Percentiles rank a stretch among this genome's conserved stretches.
Evolutionary conservation across 2,113 vertebrate genomes (phyloP).

Genomic region (Tonatia bakeri): DNA sequence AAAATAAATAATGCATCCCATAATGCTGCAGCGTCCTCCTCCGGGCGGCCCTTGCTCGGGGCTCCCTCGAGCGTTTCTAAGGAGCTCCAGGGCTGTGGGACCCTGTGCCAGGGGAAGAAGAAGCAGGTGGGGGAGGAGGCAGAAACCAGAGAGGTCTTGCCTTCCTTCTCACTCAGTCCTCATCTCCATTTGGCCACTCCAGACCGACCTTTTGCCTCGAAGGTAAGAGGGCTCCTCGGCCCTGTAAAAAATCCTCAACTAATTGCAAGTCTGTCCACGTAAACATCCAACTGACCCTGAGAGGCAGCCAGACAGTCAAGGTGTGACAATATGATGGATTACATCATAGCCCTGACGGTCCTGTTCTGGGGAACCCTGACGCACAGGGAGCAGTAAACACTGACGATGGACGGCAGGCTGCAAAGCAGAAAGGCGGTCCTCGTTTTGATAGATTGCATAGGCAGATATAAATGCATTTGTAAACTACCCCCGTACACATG

Average conservation of each 20-base stretch:
- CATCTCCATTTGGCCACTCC: not conserved
- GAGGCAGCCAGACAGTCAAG: not conserved
- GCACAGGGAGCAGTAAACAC: not conserved
- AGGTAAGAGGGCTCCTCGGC: not conserved
- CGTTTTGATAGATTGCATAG: not conserved
- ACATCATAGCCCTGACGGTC: not conserved
- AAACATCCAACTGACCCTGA: not conserved
- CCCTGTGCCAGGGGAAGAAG: not conserved
- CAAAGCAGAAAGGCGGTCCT: not conserved
- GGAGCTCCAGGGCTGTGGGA: not conserved
- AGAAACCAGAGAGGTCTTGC: not conserved
- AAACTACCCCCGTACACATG: not conserved
- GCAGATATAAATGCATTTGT: not conserved
- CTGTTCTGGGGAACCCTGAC: not conserved
- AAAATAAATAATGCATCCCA: not conserved
- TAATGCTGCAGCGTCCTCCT: not conserved
- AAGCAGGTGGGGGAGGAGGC: not conserved
- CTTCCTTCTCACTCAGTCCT: not conserved
- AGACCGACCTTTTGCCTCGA: not conserved
- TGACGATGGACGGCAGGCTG: not conserved
- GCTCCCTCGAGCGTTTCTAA: not conserved
- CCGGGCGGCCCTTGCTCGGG: not conserved
- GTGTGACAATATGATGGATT: not conserved
- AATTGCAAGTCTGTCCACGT: not conserved
- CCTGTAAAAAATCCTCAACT: not conserved